These are phyloP conservation scores for Andrena trimmerana DNA, from an alignment of 2,888 invertebrate species.

Conservation along the genomic window DNA sequence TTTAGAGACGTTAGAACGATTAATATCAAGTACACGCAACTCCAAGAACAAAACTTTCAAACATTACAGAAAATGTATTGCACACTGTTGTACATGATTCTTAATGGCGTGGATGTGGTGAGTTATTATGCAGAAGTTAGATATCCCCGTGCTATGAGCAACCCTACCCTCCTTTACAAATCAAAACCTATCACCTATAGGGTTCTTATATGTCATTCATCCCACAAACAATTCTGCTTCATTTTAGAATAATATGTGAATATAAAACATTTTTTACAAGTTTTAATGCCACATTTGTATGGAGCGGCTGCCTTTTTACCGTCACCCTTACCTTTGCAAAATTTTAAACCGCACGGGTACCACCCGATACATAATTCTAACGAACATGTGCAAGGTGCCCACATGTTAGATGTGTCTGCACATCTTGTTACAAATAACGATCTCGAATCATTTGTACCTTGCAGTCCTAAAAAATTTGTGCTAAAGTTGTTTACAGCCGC, in stretches of 20 bases:
- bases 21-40: not conserved
- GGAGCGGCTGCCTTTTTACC: constrained; percentile 88
- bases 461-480: constrained; percentile 85
- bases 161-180: constrained; percentile 14
- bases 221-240: constrained; percentile 93
- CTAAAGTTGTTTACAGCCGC: constrained; percentile 91
- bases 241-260: constrained; percentile 94
- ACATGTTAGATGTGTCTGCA: constrained; percentile 89
- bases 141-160: not conserved
- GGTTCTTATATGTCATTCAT: constrained; percentile 88
- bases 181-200: constrained; percentile 58
- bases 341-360: constrained; percentile 98
- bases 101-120: not conserved
- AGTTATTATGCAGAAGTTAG: not conserved
- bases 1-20: constrained; percentile 1
- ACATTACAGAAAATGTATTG: not conserved
- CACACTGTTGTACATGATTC: not conserved
- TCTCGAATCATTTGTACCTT: constrained; percentile 76
- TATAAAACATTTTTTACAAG: constrained; percentile 95
- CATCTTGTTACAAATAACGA: constrained; percentile 85
- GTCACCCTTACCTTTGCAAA: constrained; percentile 94
- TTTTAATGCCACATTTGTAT: constrained; percentile 98
- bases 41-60: not conserved
- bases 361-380: constrained; percentile 96
- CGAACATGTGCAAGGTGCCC: constrained; percentile 93